Conservation (phyloP, 2,797 vertebrate species). For the Agapornis canus region DNA sequence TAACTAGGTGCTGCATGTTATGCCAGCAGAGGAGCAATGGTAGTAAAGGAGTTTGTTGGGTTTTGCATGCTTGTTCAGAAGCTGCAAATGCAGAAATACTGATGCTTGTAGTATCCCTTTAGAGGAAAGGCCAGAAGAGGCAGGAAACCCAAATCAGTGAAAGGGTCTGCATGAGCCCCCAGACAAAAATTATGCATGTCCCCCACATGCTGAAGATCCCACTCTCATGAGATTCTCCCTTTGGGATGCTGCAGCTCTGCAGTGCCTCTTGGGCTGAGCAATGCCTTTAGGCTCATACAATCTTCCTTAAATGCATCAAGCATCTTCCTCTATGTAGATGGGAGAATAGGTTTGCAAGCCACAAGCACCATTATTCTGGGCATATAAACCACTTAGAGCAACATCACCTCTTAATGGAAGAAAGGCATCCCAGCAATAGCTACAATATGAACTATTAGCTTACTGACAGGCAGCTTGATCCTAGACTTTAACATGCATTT, state of each 20-base stretch:
- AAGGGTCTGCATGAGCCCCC: not conserved
- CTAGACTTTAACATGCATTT: not conserved
- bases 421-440: not conserved
- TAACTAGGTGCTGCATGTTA: not conserved
- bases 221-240: not conserved
- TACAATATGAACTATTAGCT: not conserved
- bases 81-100: not conserved
- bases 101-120: not conserved
- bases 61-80: not conserved
- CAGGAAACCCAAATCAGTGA: not conserved
- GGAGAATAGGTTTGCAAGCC: not conserved
- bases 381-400: not conserved
- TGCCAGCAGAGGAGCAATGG: not conserved
- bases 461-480: not conserved
- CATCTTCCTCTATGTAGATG: not conserved
- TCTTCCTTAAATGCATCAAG: constrained; percentile 37
- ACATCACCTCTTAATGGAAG: not conserved
- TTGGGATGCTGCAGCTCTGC: not conserved
- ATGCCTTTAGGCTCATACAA: not conserved
- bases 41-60: accelerated
- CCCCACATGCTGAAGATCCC: not conserved
- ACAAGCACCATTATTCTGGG: constrained; percentile 12
- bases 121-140: not conserved
- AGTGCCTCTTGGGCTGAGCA: not conserved
- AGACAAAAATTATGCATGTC: accelerated